A percentile compares a stretch with the other conserved stretches of the same genome.
phyloP scores from a whole-genome alignment of 2,888 invertebrate species.

The Campoplex nolae region DNA sequence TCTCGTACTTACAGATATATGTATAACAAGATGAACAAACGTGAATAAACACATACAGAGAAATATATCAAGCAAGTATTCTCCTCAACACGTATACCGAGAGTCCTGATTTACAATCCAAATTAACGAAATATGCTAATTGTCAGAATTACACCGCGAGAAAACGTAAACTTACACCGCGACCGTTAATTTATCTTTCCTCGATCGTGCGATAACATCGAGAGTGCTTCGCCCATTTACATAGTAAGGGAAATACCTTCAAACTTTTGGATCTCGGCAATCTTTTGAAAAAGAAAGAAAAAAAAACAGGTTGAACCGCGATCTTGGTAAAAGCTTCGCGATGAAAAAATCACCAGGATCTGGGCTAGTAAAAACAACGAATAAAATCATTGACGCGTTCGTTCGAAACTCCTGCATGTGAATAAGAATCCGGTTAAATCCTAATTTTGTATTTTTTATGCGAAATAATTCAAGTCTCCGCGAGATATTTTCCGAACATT shows the following conservation, averaged over 20 bases:
- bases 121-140: constrained; percentile 73
- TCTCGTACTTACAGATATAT: constrained; percentile 21
- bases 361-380: neutral
- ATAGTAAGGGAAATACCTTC: neutral
- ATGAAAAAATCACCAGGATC: neutral
- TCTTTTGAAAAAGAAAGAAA: neutral
- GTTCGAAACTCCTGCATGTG: neutral
- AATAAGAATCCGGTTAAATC: neutral
- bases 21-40: constrained; percentile 9
- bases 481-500: too few relatives aligned
- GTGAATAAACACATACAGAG: neutral
- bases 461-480: too few relatives aligned
- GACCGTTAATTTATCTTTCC: constrained; percentile 64
- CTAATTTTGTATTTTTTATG: too few relatives aligned
- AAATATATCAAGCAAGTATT: constrained; percentile 17
- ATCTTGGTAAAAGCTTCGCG: neutral
- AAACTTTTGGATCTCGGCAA: constrained; percentile 17
- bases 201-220: constrained; percentile 54
- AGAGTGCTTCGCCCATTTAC: constrained; percentile 21
- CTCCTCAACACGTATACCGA: constrained; percentile 19
- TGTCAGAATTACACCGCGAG: constrained; percentile 58
- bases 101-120: constrained; percentile 73
- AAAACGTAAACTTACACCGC: constrained; percentile 46
- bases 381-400: neutral
- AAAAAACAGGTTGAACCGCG: neutral